Conservation (phyloP, 2,113 vertebrate species). For the Lepus timidus region DNA sequence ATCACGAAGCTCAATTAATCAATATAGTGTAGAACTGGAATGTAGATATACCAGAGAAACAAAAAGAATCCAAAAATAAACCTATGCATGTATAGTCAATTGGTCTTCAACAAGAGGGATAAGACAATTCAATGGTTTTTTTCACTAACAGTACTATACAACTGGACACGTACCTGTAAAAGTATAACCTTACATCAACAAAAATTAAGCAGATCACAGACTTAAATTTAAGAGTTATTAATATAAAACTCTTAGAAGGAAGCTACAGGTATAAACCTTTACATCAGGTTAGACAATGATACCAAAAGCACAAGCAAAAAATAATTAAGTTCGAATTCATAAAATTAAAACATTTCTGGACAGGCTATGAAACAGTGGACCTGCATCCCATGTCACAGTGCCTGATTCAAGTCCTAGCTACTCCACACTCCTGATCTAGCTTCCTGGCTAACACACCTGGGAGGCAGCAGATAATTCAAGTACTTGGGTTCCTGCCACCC, state of each 20-base stretch:
- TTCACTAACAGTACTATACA: neutral
- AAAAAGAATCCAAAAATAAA: slow-evolving; percentile 46
- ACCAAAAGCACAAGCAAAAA: neutral
- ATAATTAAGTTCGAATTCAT: neutral
- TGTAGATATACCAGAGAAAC: neutral
- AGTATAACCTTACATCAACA: neutral
- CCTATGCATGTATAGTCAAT: neutral
- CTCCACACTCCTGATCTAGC: too few relatives aligned
- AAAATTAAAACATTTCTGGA: slow-evolving; percentile 7
- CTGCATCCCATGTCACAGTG: too few relatives aligned
- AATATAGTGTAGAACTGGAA: neutral
- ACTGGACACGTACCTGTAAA: neutral
- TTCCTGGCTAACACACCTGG: too few relatives aligned
- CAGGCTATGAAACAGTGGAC: too few relatives aligned
- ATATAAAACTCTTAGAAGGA: neutral
- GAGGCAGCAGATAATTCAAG: too few relatives aligned
- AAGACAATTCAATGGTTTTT: neutral
- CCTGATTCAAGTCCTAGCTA: too few relatives aligned
- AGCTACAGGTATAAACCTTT: neutral
- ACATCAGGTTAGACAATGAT: neutral
- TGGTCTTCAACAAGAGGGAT: slow-evolving; percentile 35
- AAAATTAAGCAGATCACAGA: neutral
- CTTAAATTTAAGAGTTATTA: neutral
- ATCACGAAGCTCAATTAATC: slow-evolving; percentile 36
- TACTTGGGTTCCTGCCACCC: too few relatives aligned